A percentile compares a stretch with the other conserved stretches of the same genome.
These are phyloP conservation scores for Ellobium chinense DNA, from an alignment of 2,888 invertebrate species.

Conservation along the genomic window DNA sequence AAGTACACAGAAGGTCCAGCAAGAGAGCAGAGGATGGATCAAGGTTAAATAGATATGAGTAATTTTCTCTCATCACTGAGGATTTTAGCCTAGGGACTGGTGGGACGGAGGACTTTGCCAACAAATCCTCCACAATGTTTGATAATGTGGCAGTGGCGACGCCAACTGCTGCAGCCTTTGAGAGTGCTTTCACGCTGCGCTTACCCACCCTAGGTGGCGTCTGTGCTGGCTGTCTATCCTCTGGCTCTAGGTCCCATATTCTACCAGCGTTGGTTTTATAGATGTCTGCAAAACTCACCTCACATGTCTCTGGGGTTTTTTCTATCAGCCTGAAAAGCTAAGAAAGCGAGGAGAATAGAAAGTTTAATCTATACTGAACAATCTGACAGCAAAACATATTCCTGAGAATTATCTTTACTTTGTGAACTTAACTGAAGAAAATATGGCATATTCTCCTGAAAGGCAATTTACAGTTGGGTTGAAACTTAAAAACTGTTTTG, in stretches of 20 bases:
- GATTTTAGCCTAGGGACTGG: slow-evolving; percentile 46
- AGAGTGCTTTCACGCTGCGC: slow-evolving; percentile 55
- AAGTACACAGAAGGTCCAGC: slow-evolving; percentile 70
- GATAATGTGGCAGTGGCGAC: slow-evolving; percentile 70
- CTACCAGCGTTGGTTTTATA: slow-evolving; percentile 63
- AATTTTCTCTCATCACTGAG: neutral
- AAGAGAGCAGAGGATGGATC: slow-evolving; percentile 65
- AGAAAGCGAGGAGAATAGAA: no score
- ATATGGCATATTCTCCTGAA: no score
- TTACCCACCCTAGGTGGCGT: slow-evolving; percentile 24
- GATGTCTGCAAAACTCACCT: slow-evolving; percentile 70
- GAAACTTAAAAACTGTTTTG: no score
- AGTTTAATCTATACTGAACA: no score
- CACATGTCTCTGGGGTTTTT: slow-evolving; percentile 61
- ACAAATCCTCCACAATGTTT: slow-evolving; percentile 69
- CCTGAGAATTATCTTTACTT: no score
- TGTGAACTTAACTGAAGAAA: no score
- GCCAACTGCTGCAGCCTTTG: slow-evolving; percentile 73
- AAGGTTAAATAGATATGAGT: slow-evolving; percentile 54
- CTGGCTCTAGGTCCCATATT: slow-evolving; percentile 54
- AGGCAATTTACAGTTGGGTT: no score
- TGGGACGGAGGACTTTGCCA: slow-evolving; percentile 57
- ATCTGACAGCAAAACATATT: no score
- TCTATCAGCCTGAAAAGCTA: slow-evolving; percentile 73
- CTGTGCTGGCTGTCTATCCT: slow-evolving; percentile 27